Evolutionary conservation across 2,797 vertebrate genomes (phyloP).

Genomic region (Eulemur mongoz): DNA sequence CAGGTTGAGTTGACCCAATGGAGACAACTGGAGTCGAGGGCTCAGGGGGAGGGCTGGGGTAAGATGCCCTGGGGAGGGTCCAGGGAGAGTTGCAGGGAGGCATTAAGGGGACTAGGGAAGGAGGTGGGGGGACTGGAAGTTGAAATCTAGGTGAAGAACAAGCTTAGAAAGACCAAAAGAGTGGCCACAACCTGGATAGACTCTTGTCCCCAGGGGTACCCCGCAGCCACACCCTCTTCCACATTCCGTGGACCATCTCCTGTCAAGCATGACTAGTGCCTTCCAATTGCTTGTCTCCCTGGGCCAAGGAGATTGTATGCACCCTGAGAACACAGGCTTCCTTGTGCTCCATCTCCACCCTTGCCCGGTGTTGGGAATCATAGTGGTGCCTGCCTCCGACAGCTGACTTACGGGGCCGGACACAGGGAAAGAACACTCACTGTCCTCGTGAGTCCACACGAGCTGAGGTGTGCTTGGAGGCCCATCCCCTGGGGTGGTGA

Average conservation of each 20-base stretch:
- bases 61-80: no score
- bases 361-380: fast-evolving
- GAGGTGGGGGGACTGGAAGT: not conserved
- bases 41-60: fast-evolving
- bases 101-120: not conserved
- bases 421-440: constrained; percentile 86
- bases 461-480: constrained; percentile 91
- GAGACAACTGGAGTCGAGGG: not conserved
- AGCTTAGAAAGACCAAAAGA: not conserved
- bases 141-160: no score
- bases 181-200: not conserved
- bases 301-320: fast-evolving
- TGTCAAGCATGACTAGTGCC: fast-evolving
- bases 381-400: fast-evolving
- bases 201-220: not conserved
- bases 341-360: fast-evolving
- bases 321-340: not conserved
- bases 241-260: no score
- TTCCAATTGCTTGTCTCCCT: not conserved
- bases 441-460: constrained; percentile 93
- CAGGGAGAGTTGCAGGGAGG: fast-evolving
- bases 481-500: constrained; percentile 95
- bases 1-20: not conserved
- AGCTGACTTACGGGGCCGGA: fast-evolving
- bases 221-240: not conserved